Evolutionary conservation across 2,797 vertebrate species (phyloP).

Genomic region (Valencia hispanica): DNA sequence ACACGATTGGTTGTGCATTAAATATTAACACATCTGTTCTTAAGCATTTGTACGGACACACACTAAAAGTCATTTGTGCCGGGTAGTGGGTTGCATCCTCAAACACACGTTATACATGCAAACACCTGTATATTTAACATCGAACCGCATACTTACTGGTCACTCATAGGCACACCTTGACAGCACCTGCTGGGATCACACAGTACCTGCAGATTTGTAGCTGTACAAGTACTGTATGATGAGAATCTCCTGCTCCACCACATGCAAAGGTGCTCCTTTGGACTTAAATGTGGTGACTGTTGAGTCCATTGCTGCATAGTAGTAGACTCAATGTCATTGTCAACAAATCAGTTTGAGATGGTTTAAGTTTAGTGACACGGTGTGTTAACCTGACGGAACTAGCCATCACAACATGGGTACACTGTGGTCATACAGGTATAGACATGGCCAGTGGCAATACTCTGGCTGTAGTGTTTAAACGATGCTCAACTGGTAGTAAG

Average conservation of each 20-base stretch:
- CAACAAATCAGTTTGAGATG: neutral
- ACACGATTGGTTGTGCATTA: neutral
- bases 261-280: neutral
- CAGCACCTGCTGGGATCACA: neutral
- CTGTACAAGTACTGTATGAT: neutral
- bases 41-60: neutral
- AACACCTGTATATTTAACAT: neutral
- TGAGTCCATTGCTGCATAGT: neutral
- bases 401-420: neutral
- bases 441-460: neutral
- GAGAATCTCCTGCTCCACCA: neutral
- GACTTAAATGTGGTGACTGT: neutral
- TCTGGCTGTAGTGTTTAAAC: neutral
- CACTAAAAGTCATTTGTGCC: neutral
- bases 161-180: neutral
- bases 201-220: neutral
- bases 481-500: neutral
- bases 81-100: neutral
- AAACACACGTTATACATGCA: neutral
- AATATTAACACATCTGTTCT: neutral
- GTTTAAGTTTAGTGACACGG: neutral
- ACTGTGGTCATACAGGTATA: neutral
- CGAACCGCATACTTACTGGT: neutral
- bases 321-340: neutral
- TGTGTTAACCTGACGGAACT: neutral